Evolutionary conservation across 2,888 invertebrate species (phyloP).

Genomic region (Allophyes oxyacanthae): DNA sequence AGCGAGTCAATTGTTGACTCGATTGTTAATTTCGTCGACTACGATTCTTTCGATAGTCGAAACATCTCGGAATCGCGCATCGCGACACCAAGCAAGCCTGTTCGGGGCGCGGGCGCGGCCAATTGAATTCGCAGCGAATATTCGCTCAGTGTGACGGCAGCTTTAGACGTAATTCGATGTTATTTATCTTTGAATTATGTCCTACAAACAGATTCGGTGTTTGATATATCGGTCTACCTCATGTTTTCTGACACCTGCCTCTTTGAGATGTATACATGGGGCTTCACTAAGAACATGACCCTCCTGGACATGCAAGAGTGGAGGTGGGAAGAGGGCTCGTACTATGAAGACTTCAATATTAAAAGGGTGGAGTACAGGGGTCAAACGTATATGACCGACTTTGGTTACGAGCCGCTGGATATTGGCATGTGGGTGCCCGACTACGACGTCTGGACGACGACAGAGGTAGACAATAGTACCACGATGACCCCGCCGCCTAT

Average conservation of each 20-base stretch:
- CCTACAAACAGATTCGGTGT: slow-evolving; percentile 61
- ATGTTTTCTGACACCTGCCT: slow-evolving; percentile 57
- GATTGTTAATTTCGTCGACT: too few relatives aligned
- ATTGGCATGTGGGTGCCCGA: slow-evolving; percentile 66
- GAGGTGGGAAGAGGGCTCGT: slow-evolving; percentile 77
- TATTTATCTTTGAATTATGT: too few relatives aligned
- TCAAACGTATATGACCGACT: slow-evolving; percentile 63
- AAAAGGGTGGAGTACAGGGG: slow-evolving; percentile 67
- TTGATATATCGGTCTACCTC: slow-evolving; percentile 51
- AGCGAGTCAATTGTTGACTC: too few relatives aligned
- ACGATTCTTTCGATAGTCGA: too few relatives aligned
- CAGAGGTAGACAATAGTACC: slow-evolving; percentile 44
- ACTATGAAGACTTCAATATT: slow-evolving; percentile 74
- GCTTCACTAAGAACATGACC: slow-evolving; percentile 76
- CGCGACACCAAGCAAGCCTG: too few relatives aligned
- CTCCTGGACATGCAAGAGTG: slow-evolving; percentile 73
- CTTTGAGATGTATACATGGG: slow-evolving; percentile 83
- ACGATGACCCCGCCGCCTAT: slow-evolving; percentile 29
- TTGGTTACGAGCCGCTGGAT: slow-evolving; percentile 74
- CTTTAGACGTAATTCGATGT: too few relatives aligned
- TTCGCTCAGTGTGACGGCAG: too few relatives aligned
- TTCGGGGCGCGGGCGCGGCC: too few relatives aligned
- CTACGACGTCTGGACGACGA: slow-evolving; percentile 65
- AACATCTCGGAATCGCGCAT: too few relatives aligned
- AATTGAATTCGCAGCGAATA: too few relatives aligned